A percentile compares a stretch with the other conserved stretches of the same genome.
phyloP scores from a whole-genome alignment of 2,113 vertebrate genomes.

The Cyphomyrus plagiostoma region DNA sequence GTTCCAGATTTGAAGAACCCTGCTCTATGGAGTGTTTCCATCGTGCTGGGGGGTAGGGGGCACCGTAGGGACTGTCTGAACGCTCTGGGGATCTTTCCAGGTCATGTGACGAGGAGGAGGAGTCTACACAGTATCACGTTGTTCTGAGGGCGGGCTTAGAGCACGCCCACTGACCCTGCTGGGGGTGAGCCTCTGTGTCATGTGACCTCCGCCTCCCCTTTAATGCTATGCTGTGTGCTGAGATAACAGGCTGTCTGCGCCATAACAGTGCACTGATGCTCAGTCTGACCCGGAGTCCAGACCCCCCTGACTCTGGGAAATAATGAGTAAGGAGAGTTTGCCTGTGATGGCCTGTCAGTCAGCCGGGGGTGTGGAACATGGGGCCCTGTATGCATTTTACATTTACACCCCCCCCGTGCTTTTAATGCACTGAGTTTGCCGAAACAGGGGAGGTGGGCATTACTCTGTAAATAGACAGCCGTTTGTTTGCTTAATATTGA shows the following conservation, averaged over 20 bases:
- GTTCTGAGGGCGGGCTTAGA: slow-evolving; percentile 78
- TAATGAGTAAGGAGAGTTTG: neutral
- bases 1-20: too few species aligned
- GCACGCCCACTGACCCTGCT: slow-evolving; percentile 71
- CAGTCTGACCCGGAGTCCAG: neutral
- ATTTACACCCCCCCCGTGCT: neutral
- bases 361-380: neutral
- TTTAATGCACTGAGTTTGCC: neutral
- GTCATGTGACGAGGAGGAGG: slow-evolving; percentile 81
- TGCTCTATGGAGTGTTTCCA: neutral
- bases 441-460: neutral
- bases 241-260: neutral
- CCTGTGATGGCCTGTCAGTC: neutral
- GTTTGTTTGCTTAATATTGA: neutral
- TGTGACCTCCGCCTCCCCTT: neutral
- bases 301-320: neutral
- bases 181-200: slow-evolving; percentile 74
- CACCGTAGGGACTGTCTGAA: slow-evolving; percentile 14
- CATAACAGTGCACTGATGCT: neutral
- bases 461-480: neutral
- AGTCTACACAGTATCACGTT: slow-evolving; percentile 70
- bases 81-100: slow-evolving; percentile 70
- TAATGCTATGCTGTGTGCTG: neutral
- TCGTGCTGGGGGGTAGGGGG: neutral
- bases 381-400: neutral